Percentiles rank a stretch among this genome's conserved stretches.
Conservation (phyloP, 2,113 vertebrate genomes). For the Cygnus atratus region DNA sequence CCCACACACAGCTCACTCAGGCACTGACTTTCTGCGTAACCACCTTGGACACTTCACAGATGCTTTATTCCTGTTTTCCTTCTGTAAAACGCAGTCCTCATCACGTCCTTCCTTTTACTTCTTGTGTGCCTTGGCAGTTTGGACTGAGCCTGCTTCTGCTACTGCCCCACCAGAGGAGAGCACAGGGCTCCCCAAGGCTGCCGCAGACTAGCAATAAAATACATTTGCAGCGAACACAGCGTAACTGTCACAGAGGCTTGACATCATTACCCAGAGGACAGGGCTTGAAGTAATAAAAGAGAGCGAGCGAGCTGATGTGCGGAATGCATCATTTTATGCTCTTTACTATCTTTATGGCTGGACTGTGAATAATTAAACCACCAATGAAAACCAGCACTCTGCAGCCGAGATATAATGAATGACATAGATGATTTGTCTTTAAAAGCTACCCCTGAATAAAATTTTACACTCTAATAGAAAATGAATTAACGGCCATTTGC, state of each 20-base stretch:
- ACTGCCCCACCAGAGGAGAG: not conserved
- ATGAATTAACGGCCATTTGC: conserved; percentile 7
- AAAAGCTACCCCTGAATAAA: conserved; percentile 8
- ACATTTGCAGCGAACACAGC: not conserved
- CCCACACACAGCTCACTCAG: not conserved
- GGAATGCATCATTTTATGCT: conserved; percentile 10
- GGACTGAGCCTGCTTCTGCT: not conserved
- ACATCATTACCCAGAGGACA: conserved; percentile 40
- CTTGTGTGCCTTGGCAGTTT: not conserved
- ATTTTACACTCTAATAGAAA: conserved; percentile 41
- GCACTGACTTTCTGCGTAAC: not conserved
- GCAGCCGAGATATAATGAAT: not conserved
- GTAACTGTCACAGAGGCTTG: conserved; percentile 25
- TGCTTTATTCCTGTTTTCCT: not conserved
- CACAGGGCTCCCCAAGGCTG: not conserved
- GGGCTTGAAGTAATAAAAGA: conserved; percentile 21
- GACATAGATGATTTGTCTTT: conserved; percentile 31
- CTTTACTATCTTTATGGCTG: conserved; percentile 31
- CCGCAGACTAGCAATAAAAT: not conserved
- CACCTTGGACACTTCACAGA: not conserved
- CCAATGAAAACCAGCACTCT: conserved; percentile 23
- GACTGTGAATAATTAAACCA: conserved; percentile 50
- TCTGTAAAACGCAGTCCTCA: not conserved
- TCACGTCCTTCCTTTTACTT: not conserved
- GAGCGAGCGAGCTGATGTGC: not conserved